Conservation (phyloP, 2,113 vertebrate species). For the Gymnogyps californianus region DNA sequence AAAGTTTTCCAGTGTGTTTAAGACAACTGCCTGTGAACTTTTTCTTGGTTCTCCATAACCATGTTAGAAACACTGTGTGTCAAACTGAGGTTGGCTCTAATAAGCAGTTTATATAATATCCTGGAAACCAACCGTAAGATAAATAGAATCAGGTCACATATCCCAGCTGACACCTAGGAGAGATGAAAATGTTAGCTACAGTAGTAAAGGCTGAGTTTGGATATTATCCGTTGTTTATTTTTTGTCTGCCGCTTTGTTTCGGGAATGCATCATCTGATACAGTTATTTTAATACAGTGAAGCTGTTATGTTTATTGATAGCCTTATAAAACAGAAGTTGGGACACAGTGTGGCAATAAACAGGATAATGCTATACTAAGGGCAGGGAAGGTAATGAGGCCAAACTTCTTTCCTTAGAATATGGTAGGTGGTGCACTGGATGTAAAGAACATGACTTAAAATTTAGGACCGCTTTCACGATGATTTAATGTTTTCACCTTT, state of each 20-base stretch:
- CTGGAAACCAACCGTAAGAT: neutral
- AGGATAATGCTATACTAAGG: neutral
- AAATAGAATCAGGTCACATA: neutral
- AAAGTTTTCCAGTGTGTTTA: neutral
- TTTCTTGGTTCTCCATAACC: neutral
- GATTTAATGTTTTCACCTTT: conserved; percentile 8
- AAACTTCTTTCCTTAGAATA: neutral
- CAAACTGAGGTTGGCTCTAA: neutral
- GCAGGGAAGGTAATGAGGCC: neutral
- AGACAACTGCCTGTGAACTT: neutral
- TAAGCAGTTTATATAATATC: neutral
- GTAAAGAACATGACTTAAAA: neutral
- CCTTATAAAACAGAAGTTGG: neutral
- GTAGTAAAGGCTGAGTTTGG: neutral
- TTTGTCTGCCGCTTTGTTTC: conserved; percentile 13
- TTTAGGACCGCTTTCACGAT: neutral
- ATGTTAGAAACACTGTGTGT: neutral
- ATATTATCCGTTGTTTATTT: neutral
- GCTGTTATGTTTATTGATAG: neutral
- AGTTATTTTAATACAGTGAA: neutral
- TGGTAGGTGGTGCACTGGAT: neutral
- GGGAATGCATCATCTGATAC: neutral
- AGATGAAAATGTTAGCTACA: neutral
- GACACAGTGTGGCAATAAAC: neutral
- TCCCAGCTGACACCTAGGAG: neutral